A percentile compares a stretch with the other conserved stretches of the same genome.
These are phyloP conservation scores for Brachyalestes nurse DNA, from an alignment of 2,797 vertebrate species.

Conservation along the genomic window DNA sequence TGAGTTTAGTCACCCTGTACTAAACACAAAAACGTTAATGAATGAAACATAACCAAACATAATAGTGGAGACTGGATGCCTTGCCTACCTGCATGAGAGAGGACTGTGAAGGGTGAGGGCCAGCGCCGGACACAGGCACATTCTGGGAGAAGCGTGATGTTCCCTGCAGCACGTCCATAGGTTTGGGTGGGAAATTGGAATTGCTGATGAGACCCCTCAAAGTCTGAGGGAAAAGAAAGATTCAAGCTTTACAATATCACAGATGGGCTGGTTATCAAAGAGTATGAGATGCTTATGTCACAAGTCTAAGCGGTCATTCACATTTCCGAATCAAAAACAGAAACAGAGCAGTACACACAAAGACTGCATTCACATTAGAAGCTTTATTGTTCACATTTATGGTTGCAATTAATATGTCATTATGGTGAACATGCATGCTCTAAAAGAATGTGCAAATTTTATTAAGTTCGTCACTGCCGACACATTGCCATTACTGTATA, in stretches of 20 bases:
- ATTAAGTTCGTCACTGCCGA: background rate
- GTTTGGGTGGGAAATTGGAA: conserved; percentile 71
- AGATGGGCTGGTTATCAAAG: background rate
- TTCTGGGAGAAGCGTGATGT: conserved; percentile 70
- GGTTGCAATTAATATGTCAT: background rate
- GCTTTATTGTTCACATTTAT: background rate
- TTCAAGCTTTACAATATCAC: background rate
- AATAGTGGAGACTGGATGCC: background rate
- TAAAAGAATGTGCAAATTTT: background rate
- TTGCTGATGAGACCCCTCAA: conserved; percentile 75
- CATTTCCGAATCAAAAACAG: background rate
- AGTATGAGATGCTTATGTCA: background rate
- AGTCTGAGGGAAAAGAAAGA: conserved; percentile 60
- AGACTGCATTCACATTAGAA: background rate
- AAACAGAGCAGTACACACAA: background rate
- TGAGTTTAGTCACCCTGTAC: background rate
- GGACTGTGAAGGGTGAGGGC: conserved; percentile 60
- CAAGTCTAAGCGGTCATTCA: background rate
- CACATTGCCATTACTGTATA: background rate
- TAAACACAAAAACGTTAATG: background rate
- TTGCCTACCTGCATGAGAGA: conserved; percentile 74
- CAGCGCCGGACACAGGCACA: conserved; percentile 59
- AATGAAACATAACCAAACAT: background rate
- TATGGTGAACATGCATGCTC: background rate
- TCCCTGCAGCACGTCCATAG: conserved; percentile 71